Evolutionary conservation across 2,113 vertebrate species (phyloP), one percentile per base, ranked within the genome.

Genomic region (Antigone vipio): DNA sequence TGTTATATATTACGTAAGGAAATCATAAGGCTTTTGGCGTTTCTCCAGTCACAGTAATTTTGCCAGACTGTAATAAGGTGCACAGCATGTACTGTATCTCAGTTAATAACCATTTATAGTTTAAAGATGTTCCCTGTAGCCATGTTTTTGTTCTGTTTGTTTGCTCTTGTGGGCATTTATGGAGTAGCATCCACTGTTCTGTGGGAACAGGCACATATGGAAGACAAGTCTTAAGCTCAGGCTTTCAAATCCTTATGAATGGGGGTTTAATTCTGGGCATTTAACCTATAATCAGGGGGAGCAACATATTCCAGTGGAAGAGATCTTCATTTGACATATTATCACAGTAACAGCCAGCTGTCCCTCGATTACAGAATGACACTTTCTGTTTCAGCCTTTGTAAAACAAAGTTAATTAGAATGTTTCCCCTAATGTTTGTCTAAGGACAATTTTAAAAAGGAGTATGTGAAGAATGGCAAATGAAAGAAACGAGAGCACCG

Each of bases 181-280:
- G 2, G 12, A 56, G 67, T 34, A 76, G 40, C 62, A 88, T 82
- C 56, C 49, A 21, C 66, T 60, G 35, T 30, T 95, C 21, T 83
- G 53, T 68, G 66, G 49, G 68, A 93, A 22, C 15, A 83, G 30
- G 71, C 74, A 30, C 71, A 69, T 79, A 83, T 32, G 67, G 82
- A 83, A 55, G 62, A 52, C 53, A 76, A 52, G 19, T 56, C 52
- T 90, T 88, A 92, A 95, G 88, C 67, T 76, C 35, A 29, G 50
- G 72, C 63, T 88, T 64, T 76, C 63, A 94, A 92, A 96, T 88
- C 62, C 67, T 90, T 68, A 32, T 82, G 90, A 95, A 92, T 72
- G 91, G 71, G 44, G 40, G 34, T 92, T 94, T 94, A 91, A 91
- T 93, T 95, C 78, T 53, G 38, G 47, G 81, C 93, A 35, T 93